Conservation (phyloP, 1,140 invertebrate genomes). For the Platorchestia sp. region DNA sequence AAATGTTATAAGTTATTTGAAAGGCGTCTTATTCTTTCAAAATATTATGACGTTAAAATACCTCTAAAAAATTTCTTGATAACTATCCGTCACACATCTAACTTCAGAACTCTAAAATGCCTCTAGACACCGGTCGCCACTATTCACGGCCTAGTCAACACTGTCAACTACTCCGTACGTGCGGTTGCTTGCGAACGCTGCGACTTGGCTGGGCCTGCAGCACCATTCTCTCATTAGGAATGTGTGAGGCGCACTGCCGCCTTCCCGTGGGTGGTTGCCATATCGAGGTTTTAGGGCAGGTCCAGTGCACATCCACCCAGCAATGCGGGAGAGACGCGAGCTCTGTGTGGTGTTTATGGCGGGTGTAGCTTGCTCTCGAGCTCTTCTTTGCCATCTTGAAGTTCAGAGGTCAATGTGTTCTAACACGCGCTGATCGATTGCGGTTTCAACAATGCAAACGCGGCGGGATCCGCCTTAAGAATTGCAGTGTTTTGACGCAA, state of each 20-base stretch:
- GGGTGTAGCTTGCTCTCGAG: background rate
- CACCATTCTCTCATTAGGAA: background rate
- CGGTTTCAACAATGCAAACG: background rate
- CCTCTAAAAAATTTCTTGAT: no score
- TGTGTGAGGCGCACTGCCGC: background rate
- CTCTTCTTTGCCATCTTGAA: background rate
- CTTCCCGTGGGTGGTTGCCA: slow-evolving; percentile 25
- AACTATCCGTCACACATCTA: no score
- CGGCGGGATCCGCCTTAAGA: background rate
- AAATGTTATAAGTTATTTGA: no score
- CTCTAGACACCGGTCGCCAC: no score
- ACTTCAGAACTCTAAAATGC: no score
- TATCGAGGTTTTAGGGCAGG: background rate
- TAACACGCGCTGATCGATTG: slow-evolving; percentile 39
- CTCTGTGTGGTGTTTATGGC: slow-evolving; percentile 9
- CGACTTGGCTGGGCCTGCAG: background rate
- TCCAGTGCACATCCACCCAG: background rate
- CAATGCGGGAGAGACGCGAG: background rate
- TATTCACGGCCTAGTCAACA: no score
- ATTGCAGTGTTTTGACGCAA: background rate
- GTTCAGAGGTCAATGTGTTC: slow-evolving; percentile 36
- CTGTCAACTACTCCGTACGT: no score
- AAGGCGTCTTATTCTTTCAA: no score
- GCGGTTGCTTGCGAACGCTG: background rate
- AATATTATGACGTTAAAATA: no score